phyloP scores from a whole-genome alignment of 1,140 invertebrate genomes.

The Drosophila nigrodunni region DNA sequence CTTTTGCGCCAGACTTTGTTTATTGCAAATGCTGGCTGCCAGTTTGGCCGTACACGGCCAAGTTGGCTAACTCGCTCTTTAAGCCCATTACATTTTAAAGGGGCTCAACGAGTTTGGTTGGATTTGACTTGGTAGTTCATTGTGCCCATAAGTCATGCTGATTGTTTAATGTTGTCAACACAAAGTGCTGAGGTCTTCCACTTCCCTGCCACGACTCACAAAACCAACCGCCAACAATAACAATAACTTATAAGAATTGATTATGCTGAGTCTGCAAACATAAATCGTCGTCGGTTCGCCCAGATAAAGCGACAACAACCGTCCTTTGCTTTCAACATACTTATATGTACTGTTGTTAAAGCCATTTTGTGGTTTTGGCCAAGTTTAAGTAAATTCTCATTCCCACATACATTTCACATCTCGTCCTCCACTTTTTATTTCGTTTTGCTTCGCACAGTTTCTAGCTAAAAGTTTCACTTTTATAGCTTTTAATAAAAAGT shows the following conservation, averaged over 20 bases:
- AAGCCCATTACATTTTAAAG: conserved; percentile 61
- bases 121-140: conserved; percentile 47
- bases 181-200: conserved; percentile 15
- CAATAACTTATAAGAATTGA: conserved; percentile 83
- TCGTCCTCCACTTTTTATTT: conserved; percentile 6
- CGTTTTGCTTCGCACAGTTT: conserved; percentile 19
- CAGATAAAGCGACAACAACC: conserved; percentile 60
- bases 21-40: conserved; percentile 34
- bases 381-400: conserved; percentile 61
- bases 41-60: not conserved
- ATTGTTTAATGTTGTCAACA: conserved; percentile 80
- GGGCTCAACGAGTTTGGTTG: conserved; percentile 43
- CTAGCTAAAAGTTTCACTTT: conserved; percentile 47
- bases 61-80: conserved; percentile 19
- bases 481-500: conserved; percentile 71
- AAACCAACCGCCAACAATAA: conserved; percentile 68
- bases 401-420: conserved; percentile 26
- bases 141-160: conserved; percentile 67
- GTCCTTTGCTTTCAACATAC: conserved; percentile 2
- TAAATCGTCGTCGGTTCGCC: conserved; percentile 61
- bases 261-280: conserved; percentile 80
- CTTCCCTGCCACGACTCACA: not conserved
- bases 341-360: conserved; percentile 46
- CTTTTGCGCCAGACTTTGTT: conserved; percentile 74
- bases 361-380: conserved; percentile 60